These are phyloP conservation scores for Glaucopsyche alexis DNA, from an alignment of 2,888 invertebrate species.

Conservation along the genomic window DNA sequence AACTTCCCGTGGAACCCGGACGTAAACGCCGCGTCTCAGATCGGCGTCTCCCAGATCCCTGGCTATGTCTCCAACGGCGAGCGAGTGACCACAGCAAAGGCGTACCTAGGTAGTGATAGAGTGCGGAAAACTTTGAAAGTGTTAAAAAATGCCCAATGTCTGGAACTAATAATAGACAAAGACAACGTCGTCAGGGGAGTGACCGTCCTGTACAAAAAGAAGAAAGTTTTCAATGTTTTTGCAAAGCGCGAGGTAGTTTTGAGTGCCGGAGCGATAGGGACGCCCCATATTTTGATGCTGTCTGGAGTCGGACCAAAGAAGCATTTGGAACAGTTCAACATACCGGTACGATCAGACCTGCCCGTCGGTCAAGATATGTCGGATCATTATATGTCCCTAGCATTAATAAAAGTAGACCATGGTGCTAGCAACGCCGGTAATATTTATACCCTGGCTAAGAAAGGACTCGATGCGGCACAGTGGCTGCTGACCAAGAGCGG, in stretches of 20 bases:
- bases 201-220: constrained; percentile 41
- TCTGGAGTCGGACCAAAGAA: constrained; percentile 59
- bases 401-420: constrained; percentile 48
- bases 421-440: constrained; percentile 32
- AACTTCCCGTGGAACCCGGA: constrained; percentile 54
- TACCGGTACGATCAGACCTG: constrained; percentile 48
- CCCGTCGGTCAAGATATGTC: constrained; percentile 57
- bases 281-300: constrained; percentile 58
- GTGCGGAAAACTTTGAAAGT: constrained; percentile 48
- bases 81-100: constrained; percentile 57
- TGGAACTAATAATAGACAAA: constrained; percentile 51
- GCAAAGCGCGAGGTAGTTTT: constrained; percentile 56
- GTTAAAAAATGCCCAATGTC: constrained; percentile 51
- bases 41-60: constrained; percentile 51
- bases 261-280: constrained; percentile 57
- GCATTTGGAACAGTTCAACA: constrained; percentile 48
- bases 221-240: constrained; percentile 42
- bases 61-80: constrained; percentile 54
- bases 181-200: constrained; percentile 50
- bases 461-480: constrained; percentile 38
- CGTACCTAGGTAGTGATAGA: constrained; percentile 48
- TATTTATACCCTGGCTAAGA: constrained; percentile 35
- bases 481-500: constrained; percentile 45
- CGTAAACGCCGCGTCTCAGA: constrained; percentile 55
- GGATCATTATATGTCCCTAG: constrained; percentile 52